phyloP scores from a whole-genome alignment of 2,797 vertebrate genomes.

The Phalloptychus januarius region DNA sequence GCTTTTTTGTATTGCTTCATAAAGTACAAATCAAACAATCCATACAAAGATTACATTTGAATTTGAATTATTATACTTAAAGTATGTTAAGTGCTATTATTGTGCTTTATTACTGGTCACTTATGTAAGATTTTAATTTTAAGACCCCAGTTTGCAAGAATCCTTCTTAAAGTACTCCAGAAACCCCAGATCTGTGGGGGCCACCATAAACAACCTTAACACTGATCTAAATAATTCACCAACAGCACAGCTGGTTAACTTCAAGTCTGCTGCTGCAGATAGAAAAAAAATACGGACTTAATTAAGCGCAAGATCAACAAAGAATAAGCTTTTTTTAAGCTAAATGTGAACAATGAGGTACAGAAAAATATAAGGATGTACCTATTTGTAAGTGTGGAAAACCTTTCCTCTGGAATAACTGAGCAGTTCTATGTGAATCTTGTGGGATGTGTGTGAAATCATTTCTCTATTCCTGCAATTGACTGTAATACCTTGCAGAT shows the following conservation, averaged over 20 bases:
- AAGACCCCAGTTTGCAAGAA: not conserved
- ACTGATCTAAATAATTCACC: conserved; percentile 11
- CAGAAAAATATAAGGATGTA: conserved; percentile 34
- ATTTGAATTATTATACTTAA: not conserved
- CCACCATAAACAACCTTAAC: conserved; percentile 5
- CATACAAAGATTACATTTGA: not conserved
- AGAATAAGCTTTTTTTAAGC: conserved; percentile 13
- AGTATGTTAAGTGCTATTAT: not conserved
- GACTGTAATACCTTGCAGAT: conserved; percentile 76
- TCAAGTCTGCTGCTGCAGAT: conserved; percentile 22
- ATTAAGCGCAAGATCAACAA: not conserved
- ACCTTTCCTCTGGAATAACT: conserved; percentile 32
- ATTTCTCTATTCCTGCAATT: conserved; percentile 75
- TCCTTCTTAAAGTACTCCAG: not conserved
- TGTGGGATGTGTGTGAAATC: conserved; percentile 71
- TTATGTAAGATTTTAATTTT: not conserved
- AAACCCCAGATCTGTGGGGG: not conserved
- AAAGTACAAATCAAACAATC: not conserved
- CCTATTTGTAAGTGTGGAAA: conserved; percentile 42
- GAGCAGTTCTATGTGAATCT: conserved; percentile 65
- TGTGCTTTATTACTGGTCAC: not conserved
- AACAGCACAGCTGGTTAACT: conserved; percentile 35
- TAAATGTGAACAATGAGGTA: conserved; percentile 31
- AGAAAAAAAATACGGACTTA: not conserved
- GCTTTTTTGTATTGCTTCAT: not conserved